A percentile compares a stretch with the other conserved stretches of the same genome.
phyloP scores from a whole-genome alignment of 2,113 vertebrate genomes.

The Vireo altiloquus region DNA sequence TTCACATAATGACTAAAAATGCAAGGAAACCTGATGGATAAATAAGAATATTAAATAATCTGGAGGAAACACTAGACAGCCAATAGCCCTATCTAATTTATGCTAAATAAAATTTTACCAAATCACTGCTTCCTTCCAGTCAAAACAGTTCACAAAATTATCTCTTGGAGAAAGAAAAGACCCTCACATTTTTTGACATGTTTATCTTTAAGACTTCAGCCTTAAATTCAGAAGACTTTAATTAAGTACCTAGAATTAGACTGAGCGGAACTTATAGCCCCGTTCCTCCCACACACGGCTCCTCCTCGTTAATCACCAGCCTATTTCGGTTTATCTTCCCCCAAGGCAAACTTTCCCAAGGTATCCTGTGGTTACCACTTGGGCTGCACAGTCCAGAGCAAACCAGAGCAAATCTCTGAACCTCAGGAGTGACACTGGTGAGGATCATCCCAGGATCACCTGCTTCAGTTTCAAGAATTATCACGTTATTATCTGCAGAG shows the following conservation, averaged over 20 bases:
- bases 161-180: neutral
- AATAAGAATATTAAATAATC: neutral
- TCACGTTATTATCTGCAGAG: neutral
- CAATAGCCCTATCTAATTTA: neutral
- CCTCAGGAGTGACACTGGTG: neutral
- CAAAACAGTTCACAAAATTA: neutral
- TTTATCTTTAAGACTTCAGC: slow-evolving; percentile 4
- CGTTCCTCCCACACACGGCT: neutral
- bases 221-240: neutral
- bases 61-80: neutral
- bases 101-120: neutral
- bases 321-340: neutral
- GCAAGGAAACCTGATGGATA: neutral
- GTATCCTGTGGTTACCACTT: neutral
- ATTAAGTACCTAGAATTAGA: slow-evolving; percentile 29
- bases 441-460: neutral
- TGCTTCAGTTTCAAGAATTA: neutral
- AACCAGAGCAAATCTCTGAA: neutral
- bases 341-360: neutral
- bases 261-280: neutral
- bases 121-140: neutral
- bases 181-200: neutral
- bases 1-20: neutral
- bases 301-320: slow-evolving; percentile 5
- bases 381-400: neutral